Conservation (phyloP, 2,113 vertebrate species). For the Papio anubis region DNA sequence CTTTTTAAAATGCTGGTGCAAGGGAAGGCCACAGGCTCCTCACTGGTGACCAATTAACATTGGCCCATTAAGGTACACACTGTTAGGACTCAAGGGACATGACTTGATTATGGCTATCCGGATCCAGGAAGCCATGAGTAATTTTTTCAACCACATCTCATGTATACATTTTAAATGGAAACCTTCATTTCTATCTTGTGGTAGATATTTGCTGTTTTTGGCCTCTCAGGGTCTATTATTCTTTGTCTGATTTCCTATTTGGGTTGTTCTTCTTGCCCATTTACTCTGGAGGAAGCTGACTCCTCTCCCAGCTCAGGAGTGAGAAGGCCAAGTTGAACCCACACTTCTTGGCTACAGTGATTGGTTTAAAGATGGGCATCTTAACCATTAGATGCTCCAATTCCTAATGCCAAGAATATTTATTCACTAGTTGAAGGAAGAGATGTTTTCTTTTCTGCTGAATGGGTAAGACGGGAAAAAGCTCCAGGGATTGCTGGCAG, state of each 20-base stretch:
- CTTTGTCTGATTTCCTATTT: background rate
- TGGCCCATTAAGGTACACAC: constrained; percentile 7
- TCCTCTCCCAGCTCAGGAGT: background rate
- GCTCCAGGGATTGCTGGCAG: background rate
- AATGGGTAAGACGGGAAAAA: background rate
- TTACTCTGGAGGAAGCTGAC: background rate
- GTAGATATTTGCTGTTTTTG: background rate
- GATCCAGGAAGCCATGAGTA: background rate
- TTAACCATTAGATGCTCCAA: background rate
- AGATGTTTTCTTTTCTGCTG: background rate
- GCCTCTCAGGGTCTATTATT: background rate
- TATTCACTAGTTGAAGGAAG: background rate
- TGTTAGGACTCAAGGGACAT: constrained; percentile 38
- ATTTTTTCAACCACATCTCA: background rate
- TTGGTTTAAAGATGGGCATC: background rate
- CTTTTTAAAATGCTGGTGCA: constrained; percentile 46
- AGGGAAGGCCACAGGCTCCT: constrained; percentile 28
- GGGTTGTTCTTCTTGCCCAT: background rate
- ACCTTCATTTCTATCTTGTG: background rate
- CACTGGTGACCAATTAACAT: constrained; percentile 57
- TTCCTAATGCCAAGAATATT: background rate
- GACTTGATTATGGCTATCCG: background rate
- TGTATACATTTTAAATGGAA: background rate
- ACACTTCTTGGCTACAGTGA: background rate
- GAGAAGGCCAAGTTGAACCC: background rate